These are phyloP conservation scores for Brachypalpus laphriformis DNA, from an alignment of 2,888 invertebrate species.

Conservation along the genomic window DNA sequence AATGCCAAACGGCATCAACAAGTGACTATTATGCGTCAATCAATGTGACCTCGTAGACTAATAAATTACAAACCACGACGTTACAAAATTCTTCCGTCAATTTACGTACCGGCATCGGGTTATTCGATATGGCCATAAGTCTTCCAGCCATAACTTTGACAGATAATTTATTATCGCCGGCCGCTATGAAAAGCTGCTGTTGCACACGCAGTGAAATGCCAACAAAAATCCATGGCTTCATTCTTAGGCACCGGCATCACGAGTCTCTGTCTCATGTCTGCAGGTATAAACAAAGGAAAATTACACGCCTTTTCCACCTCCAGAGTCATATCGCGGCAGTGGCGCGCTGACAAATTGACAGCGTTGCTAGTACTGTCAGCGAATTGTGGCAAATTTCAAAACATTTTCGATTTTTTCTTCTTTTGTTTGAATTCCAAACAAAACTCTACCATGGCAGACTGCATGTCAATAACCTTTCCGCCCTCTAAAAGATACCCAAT, in stretches of 20 bases:
- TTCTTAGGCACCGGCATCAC: conserved; percentile 31
- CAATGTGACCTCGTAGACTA: background rate
- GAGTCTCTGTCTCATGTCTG: conserved; percentile 1
- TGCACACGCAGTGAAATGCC: conserved; percentile 38
- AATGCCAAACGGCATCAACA: background rate
- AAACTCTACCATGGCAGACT: conserved; percentile 11
- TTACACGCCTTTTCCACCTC: conserved; percentile 4
- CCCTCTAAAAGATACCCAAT: conserved; percentile 36
- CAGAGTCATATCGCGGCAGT: background rate
- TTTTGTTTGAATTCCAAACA: conserved; percentile 28
- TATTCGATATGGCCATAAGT: conserved; percentile 31
- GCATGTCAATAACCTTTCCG: conserved; percentile 52
- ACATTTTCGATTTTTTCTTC: conserved; percentile 21
- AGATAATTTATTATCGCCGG: conserved; percentile 56
- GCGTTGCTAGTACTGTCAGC: conserved; percentile 11
- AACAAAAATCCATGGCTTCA: conserved; percentile 35
- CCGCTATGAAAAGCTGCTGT: conserved; percentile 20
- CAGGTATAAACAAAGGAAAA: conserved; percentile 28
- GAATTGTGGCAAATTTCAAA: conserved; percentile 49
- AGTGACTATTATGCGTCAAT: conserved; percentile 10
- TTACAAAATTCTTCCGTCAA: conserved; percentile 51
- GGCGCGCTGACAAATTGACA: conserved; percentile 47
- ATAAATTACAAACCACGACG: conserved; percentile 27
- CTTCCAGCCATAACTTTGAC: conserved; percentile 51
- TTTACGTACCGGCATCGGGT: conserved; percentile 12